Evolutionary conservation across 2,888 invertebrate genomes (phyloP).

Genomic region (Trisateles emortualis): DNA sequence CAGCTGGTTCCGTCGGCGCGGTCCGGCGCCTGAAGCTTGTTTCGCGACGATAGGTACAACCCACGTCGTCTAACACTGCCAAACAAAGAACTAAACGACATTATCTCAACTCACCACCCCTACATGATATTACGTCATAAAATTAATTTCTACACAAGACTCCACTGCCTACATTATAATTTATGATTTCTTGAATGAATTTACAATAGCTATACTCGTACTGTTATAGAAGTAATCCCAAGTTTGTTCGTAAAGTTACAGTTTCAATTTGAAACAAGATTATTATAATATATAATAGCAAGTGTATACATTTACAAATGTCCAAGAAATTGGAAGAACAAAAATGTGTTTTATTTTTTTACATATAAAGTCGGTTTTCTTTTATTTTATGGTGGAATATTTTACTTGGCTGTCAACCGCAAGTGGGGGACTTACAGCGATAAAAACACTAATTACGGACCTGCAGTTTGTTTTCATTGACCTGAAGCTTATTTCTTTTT

Average conservation of each 20-base stretch:
- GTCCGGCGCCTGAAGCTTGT: conserved; percentile 39
- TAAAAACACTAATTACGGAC: conserved; percentile 63
- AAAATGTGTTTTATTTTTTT: conserved; percentile 43
- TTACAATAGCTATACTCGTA: conserved; percentile 30
- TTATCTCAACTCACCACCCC: conserved; percentile 15
- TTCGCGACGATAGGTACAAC: conserved; percentile 24
- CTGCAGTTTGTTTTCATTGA: conserved; percentile 50
- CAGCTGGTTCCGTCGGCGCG: conserved; percentile 77
- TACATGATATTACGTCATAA: conserved; percentile 15
- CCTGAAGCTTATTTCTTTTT: conserved; percentile 37
- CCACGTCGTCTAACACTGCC: conserved; percentile 32
- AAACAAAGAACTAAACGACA: conserved; percentile 37
- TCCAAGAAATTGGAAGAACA: conserved; percentile 15
- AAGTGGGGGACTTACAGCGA: conserved; percentile 49
- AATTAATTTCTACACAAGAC: conserved; percentile 20
- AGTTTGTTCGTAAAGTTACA: conserved; percentile 45
- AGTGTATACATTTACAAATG: conserved; percentile 26
- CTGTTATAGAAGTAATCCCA: conserved; percentile 34
- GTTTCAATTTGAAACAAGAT: conserved; percentile 49
- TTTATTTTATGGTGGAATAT: conserved; percentile 52
- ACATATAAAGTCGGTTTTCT: conserved; percentile 41
- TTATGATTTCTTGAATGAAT: conserved; percentile 27
- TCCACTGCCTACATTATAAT: conserved; percentile 19
- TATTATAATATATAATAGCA: conserved; percentile 44
- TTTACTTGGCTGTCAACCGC: conserved; percentile 52